These are phyloP conservation scores for Verasper variegatus DNA, from an alignment of 2,113 vertebrate species.

Conservation along the genomic window DNA sequence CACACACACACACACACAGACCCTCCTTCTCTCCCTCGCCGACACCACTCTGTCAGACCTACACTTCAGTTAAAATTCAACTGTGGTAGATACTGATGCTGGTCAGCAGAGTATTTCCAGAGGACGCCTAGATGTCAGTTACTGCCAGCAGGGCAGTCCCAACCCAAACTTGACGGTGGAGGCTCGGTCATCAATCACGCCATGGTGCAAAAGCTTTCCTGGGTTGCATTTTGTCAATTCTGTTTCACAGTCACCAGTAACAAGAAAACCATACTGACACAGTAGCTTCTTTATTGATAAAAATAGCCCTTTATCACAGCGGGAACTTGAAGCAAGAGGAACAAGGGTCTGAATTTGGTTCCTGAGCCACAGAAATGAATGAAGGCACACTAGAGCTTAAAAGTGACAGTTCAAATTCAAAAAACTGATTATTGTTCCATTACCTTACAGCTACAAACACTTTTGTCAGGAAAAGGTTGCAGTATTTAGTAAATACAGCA, in stretches of 20 bases:
- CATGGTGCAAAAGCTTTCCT: constrained; percentile 1
- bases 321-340: background rate
- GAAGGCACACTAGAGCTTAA: too few relatives aligned
- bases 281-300: background rate
- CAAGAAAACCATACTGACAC: background rate
- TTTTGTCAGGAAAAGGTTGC: too few relatives aligned
- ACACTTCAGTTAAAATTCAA: constrained; percentile 48
- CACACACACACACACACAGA: constrained; percentile 50
- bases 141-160: constrained; percentile 40
- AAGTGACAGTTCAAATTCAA: too few relatives aligned
- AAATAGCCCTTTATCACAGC: background rate
- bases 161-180: constrained; percentile 24
- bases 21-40: background rate
- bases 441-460: too few relatives aligned
- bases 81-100: constrained; percentile 25
- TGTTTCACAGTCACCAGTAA: background rate
- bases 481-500: too few relatives aligned
- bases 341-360: background rate
- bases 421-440: too few relatives aligned
- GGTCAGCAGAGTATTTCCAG: constrained; percentile 49
- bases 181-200: constrained; percentile 27
- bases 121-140: constrained; percentile 61
- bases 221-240: background rate
- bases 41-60: constrained; percentile 19
- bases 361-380: background rate